These are phyloP conservation scores for Microctenopoma stevenorrisi DNA, from an alignment of 2,797 vertebrate species.

Conservation along the genomic window DNA sequence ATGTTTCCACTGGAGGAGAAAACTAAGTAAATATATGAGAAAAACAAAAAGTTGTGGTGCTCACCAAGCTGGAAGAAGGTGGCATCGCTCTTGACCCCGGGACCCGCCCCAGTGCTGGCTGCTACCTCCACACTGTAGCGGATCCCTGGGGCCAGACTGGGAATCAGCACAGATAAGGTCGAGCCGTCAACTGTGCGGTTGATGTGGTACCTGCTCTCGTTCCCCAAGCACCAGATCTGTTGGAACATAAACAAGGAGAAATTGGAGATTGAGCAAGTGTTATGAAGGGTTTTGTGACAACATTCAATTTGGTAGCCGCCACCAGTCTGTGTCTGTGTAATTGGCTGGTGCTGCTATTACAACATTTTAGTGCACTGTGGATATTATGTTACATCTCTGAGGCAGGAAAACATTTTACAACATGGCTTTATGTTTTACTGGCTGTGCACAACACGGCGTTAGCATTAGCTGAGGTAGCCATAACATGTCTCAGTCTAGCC, in stretches of 20 bases:
- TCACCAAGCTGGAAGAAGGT: constrained; percentile 95
- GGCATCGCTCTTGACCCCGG: constrained; percentile 94
- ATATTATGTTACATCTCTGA: constrained; percentile 58
- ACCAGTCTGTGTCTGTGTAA: constrained; percentile 23
- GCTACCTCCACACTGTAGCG: constrained; percentile 96
- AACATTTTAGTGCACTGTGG: constrained; percentile 19
- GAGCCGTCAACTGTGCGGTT: constrained; percentile 94
- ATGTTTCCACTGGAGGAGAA: constrained; percentile 5
- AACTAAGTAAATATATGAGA: constrained; percentile 19
- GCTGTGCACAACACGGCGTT: constrained; percentile 41
- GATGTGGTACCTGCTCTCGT: constrained; percentile 95
- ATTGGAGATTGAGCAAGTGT: constrained; percentile 27
- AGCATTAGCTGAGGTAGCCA: constrained; percentile 65
- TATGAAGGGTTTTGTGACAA: constrained; percentile 25
- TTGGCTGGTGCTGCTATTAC: constrained; percentile 22
- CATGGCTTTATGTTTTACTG: constrained; percentile 45
- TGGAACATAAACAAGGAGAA: constrained; percentile 40
- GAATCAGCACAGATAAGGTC: constrained; percentile 91
- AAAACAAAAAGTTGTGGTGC: constrained; percentile 54
- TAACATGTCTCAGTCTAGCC: constrained; percentile 63
- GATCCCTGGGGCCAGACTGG: constrained; percentile 91
- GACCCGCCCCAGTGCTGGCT: constrained; percentile 92
- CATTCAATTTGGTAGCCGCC: constrained; percentile 32
- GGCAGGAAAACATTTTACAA: constrained; percentile 57
- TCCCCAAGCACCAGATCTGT: constrained; percentile 98